Evolutionary conservation across 2,113 vertebrate genomes (phyloP).

Genomic region (Phoxinus phoxinus): DNA sequence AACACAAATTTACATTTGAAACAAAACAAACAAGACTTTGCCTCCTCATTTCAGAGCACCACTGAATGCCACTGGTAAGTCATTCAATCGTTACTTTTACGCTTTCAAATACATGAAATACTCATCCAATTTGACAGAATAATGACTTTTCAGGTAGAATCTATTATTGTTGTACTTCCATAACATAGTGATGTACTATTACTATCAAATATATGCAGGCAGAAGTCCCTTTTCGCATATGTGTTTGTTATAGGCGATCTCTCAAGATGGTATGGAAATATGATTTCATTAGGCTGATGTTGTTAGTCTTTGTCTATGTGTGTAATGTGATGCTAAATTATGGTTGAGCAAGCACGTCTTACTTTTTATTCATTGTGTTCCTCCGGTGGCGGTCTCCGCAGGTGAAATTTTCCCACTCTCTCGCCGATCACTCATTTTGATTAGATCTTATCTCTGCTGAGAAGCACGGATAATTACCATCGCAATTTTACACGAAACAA

Average conservation of each 20-base stretch:
- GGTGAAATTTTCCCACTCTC: conserved; percentile 24
- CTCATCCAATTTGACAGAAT: not conserved
- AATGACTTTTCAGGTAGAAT: not conserved
- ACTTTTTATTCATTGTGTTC: conserved; percentile 26
- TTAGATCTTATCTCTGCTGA: conserved; percentile 48
- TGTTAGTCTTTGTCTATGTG: conserved; percentile 8
- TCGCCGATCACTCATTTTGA: conserved; percentile 43
- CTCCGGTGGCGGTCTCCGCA: conserved; percentile 16
- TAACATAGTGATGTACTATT: not conserved
- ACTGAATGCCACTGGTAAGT: no score
- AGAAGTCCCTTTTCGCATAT: not conserved
- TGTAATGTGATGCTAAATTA: conserved; percentile 26
- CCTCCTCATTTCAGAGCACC: no score
- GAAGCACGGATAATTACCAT: conserved; percentile 44
- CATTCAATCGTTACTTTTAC: not conserved
- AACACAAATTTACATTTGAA: no score
- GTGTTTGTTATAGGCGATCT: not conserved
- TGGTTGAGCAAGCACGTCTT: conserved; percentile 17
- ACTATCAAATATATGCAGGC: not conserved
- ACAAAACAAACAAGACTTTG: no score
- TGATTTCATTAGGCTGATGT: not conserved
- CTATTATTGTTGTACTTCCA: not conserved
- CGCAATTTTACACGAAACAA: conserved; percentile 45
- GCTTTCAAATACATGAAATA: not conserved
- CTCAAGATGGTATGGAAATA: not conserved